These are phyloP conservation scores for Scrobipalpa costella DNA, from an alignment of 2,888 invertebrate species.

Conservation along the genomic window DNA sequence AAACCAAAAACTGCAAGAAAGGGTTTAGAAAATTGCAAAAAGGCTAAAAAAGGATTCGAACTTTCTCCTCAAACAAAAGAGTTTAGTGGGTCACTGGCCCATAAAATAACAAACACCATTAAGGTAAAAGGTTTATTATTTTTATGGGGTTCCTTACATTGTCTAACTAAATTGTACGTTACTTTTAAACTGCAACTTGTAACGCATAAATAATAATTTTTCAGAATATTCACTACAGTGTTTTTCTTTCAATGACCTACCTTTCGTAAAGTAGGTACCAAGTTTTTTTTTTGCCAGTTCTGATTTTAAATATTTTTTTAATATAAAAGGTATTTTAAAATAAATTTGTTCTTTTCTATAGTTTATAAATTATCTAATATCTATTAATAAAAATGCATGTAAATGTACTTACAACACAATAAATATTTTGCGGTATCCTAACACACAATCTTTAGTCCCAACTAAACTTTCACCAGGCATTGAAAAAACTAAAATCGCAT, in stretches of 20 bases:
- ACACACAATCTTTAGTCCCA: conserved; percentile 22
- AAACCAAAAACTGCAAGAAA: conserved; percentile 55
- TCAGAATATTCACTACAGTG: no score
- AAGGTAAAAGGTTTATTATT: conserved; percentile 50
- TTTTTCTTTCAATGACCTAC: no score
- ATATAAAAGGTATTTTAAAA: no score
- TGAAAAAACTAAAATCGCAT: conserved; percentile 47
- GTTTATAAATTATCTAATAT: no score
- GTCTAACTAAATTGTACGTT: neutral
- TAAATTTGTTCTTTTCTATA: no score
- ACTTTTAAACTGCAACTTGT: neutral
- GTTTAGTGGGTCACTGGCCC: conserved; percentile 51
- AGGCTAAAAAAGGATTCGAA: conserved; percentile 48
- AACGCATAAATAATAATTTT: neutral
- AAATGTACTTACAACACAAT: no score
- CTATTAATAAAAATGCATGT: no score
- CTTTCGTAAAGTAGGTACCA: no score
- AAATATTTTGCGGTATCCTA: conserved; percentile 6
- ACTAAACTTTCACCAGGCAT: conserved; percentile 66
- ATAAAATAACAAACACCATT: conserved; percentile 47
- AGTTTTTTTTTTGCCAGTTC: no score
- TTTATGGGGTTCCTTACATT: conserved; percentile 24
- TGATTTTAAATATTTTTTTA: no score
- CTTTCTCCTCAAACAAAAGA: conserved; percentile 68
- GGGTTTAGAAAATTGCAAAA: conserved; percentile 61